phyloP scores from a whole-genome alignment of 35 echinoderm and acorn worm genomes.

The Ophioderma brevispina region DNA sequence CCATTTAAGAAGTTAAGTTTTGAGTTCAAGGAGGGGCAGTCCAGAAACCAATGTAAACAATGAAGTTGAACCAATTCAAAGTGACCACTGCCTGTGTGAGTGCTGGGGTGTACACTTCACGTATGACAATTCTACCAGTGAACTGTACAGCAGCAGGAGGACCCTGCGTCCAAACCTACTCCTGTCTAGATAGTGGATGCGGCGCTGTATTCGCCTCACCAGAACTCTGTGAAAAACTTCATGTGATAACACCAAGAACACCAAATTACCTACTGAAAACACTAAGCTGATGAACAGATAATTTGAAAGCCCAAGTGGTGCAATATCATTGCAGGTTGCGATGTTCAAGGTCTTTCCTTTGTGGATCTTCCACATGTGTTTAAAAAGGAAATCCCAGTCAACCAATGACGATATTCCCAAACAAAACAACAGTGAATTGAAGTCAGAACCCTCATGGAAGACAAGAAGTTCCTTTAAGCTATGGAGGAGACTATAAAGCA shows the following conservation, averaged over 20 bases:
- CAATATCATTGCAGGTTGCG: background rate
- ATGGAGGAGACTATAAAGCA: slow-evolving; percentile 20
- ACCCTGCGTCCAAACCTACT: background rate
- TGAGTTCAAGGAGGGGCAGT: too few species aligned
- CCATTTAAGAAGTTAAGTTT: too few species aligned
- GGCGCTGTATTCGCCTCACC: background rate
- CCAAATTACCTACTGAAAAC: background rate
- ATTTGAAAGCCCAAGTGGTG: too few species aligned
- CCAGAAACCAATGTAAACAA: too few species aligned
- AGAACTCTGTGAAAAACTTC: background rate
- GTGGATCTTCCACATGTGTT: background rate
- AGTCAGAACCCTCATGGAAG: background rate
- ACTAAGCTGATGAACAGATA: background rate
- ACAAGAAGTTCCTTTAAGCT: slow-evolving; percentile 1
- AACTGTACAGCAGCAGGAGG: background rate
- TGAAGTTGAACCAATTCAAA: too few species aligned
- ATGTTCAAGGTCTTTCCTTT: background rate
- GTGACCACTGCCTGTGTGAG: background rate
- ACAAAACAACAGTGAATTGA: background rate
- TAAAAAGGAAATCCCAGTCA: background rate
- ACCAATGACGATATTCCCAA: background rate
- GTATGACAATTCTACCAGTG: background rate
- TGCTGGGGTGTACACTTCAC: background rate
- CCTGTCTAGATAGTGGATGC: background rate
- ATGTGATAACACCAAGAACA: background rate